These are phyloP conservation scores for Drosophila simulans DNA, from an alignment of 1,140 invertebrate genomes.

Conservation along the genomic window DNA sequence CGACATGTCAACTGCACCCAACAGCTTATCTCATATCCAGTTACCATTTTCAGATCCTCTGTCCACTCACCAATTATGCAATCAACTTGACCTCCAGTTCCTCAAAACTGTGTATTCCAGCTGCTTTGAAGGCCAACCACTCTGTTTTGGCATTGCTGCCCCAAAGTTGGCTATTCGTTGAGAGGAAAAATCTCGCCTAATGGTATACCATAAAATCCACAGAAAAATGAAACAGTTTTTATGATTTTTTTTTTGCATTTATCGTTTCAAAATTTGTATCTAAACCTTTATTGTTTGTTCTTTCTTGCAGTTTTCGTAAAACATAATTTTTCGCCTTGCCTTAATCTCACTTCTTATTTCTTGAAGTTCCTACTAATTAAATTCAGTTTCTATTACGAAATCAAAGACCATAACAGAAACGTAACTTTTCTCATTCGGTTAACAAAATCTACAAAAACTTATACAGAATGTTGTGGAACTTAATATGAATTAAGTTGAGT, in stretches of 20 bases:
- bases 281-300: slow-evolving; percentile 84
- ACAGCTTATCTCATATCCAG: slow-evolving; percentile 3
- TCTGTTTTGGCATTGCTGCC: background rate
- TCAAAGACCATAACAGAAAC: slow-evolving; percentile 36
- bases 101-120: slow-evolving; percentile 10
- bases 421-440: slow-evolving; percentile 10
- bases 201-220: slow-evolving; percentile 1
- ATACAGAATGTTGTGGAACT: slow-evolving; percentile 30
- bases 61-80: slow-evolving; percentile 38
- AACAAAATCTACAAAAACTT: slow-evolving; percentile 45
- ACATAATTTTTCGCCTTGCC: slow-evolving; percentile 48
- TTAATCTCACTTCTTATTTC: slow-evolving; percentile 27
- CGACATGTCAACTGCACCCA: background rate
- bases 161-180: slow-evolving; percentile 2
- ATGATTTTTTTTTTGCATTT: slow-evolving; percentile 64
- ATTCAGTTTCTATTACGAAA: slow-evolving; percentile 18
- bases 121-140: slow-evolving; percentile 30
- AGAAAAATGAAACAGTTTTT: slow-evolving; percentile 7
- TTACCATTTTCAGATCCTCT: slow-evolving; percentile 2
- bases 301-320: slow-evolving; percentile 75
- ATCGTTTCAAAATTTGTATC: slow-evolving; percentile 84
- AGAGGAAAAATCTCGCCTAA: background rate
- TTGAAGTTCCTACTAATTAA: slow-evolving; percentile 39
- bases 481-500: slow-evolving; percentile 31
- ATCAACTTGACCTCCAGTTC: slow-evolving; percentile 34